Percentiles rank a stretch among this genome's conserved stretches.
phyloP scores from a whole-genome alignment of 1,140 invertebrate genomes.

The Apis cerana region DNA sequence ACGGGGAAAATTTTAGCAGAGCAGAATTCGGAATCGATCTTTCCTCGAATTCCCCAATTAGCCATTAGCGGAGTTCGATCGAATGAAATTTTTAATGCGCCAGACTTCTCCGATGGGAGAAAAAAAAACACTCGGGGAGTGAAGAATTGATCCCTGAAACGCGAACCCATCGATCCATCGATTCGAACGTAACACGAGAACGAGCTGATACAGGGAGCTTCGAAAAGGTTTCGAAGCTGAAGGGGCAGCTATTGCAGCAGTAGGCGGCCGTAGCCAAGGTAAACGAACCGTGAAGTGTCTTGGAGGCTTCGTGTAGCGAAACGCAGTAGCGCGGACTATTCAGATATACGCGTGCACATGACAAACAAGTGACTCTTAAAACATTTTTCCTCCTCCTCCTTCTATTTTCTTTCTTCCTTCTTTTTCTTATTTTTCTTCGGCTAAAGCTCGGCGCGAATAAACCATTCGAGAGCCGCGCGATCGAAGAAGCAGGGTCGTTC shows the following conservation, averaged over 20 bases:
- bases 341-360: slow-evolving; percentile 16
- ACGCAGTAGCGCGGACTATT: background rate
- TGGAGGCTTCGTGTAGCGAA: background rate
- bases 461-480: background rate
- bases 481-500: background rate
- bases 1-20: no score
- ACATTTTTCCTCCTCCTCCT: background rate
- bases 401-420: background rate
- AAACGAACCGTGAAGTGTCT: slow-evolving; percentile 27
- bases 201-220: background rate
- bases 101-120: background rate
- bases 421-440: background rate
- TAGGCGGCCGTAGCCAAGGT: background rate
- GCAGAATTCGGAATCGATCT: no score
- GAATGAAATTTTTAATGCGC: no score
- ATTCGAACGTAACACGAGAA: slow-evolving; percentile 9
- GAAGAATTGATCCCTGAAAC: background rate
- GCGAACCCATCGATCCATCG: background rate
- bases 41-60: no score
- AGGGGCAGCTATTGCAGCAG: background rate
- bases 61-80: background rate
- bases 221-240: slow-evolving; percentile 32
- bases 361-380: slow-evolving; percentile 16
- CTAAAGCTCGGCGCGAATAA: no score
- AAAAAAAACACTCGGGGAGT: slow-evolving; percentile 2